These are phyloP conservation scores for Bombus pyrosoma DNA, from an alignment of 1,140 invertebrate genomes.

Conservation along the genomic window DNA sequence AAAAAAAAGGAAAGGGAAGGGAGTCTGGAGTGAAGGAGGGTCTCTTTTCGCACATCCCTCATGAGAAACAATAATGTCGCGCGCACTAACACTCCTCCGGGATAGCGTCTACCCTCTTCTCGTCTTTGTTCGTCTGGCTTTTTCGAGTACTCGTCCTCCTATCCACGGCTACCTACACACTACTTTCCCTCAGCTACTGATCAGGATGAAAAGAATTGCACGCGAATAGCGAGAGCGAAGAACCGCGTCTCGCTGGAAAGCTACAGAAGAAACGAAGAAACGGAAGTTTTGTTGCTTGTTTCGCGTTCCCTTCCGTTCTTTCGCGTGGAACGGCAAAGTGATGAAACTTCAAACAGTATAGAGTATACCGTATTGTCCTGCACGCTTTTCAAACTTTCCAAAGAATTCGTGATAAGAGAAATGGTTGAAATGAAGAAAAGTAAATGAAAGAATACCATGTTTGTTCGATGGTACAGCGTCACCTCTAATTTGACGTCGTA, in stretches of 20 bases:
- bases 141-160: conserved; percentile 21
- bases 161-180: conserved; percentile 22
- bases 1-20: conserved; percentile 28
- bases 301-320: neutral
- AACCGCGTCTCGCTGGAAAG: conserved; percentile 10
- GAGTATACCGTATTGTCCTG: neutral
- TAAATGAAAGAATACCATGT: neutral
- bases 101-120: conserved; percentile 41
- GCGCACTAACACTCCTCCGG: conserved; percentile 45
- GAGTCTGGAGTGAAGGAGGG: conserved; percentile 44
- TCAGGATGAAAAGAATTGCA: conserved; percentile 40
- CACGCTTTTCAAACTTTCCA: neutral
- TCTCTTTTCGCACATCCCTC: conserved; percentile 64
- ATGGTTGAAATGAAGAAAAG: neutral
- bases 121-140: conserved; percentile 36
- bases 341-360: neutral
- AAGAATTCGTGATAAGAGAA: neutral
- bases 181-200: conserved; percentile 20
- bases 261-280: neutral
- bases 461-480: neutral
- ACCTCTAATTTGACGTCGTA: neutral
- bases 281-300: conserved; percentile 15
- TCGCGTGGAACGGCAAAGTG: neutral
- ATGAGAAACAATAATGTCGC: conserved; percentile 67
- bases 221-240: conserved; percentile 34